Evolutionary conservation across 2,797 vertebrate genomes (phyloP).

Genomic region (Rallus crepitans): DNA sequence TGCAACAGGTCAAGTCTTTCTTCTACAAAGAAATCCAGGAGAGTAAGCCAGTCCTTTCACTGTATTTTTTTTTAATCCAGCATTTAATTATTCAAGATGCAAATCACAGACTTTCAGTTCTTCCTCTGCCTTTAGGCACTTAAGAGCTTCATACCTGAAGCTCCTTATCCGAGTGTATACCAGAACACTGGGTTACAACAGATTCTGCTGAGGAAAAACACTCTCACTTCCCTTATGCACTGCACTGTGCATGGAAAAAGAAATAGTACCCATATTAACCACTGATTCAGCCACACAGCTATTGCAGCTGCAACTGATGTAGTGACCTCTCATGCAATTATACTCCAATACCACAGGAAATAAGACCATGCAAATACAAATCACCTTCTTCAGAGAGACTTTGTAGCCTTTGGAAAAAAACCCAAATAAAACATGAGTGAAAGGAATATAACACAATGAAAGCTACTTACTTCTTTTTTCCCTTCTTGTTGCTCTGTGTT

Average conservation of each 20-base stretch:
- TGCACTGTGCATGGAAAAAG: background rate
- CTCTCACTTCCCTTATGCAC: background rate
- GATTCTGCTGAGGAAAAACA: background rate
- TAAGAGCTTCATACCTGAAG: background rate
- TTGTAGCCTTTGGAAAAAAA: background rate
- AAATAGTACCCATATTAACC: background rate
- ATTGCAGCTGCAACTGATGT: background rate
- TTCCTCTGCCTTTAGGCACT: background rate
- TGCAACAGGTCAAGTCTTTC: background rate
- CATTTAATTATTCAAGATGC: background rate
- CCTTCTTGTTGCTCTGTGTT: background rate
- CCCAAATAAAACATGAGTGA: background rate
- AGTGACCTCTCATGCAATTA: background rate
- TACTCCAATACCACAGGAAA: background rate
- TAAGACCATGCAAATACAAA: background rate
- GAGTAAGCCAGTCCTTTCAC: background rate
- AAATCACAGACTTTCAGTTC: background rate
- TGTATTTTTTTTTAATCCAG: background rate
- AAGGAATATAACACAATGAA: background rate
- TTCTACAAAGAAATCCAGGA: background rate
- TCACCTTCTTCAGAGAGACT: background rate
- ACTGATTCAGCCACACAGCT: background rate
- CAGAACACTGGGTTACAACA: background rate
- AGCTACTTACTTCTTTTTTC: fast-evolving
- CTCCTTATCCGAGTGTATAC: background rate